These are phyloP conservation scores for Protobothrops mucrosquamatus DNA, from an alignment of 2,113 vertebrate genomes.

Conservation along the genomic window DNA sequence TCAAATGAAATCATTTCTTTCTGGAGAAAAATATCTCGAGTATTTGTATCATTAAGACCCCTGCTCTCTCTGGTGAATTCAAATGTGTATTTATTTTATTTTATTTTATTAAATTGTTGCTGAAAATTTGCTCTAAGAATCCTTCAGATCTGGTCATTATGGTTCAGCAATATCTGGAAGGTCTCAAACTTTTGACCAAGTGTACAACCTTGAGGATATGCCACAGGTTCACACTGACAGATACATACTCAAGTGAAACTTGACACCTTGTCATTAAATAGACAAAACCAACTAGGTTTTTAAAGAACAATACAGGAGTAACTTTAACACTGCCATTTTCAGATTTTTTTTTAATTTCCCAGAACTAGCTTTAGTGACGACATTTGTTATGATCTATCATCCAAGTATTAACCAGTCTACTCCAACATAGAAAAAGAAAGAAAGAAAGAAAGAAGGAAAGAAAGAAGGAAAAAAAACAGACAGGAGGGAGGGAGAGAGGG, in stretches of 20 bases:
- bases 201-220: neutral
- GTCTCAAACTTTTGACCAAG: neutral
- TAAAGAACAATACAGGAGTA: neutral
- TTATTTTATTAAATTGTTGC: neutral
- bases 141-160: neutral
- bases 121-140: neutral
- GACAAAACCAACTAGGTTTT: neutral
- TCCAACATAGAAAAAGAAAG: neutral
- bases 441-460: neutral
- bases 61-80: neutral
- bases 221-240: neutral
- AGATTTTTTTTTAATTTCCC: neutral
- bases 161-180: neutral
- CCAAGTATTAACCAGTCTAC: neutral
- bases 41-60: neutral
- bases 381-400: neutral
- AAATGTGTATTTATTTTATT: neutral
- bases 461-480: no score
- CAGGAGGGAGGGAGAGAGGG: no score
- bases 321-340: neutral
- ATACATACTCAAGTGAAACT: neutral
- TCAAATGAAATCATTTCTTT: neutral
- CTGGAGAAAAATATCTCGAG: neutral
- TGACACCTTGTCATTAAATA: neutral
- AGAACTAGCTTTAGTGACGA: neutral